These are phyloP conservation scores for Prorops nasuta DNA, from an alignment of 1,140 invertebrate species.

Conservation along the genomic window DNA sequence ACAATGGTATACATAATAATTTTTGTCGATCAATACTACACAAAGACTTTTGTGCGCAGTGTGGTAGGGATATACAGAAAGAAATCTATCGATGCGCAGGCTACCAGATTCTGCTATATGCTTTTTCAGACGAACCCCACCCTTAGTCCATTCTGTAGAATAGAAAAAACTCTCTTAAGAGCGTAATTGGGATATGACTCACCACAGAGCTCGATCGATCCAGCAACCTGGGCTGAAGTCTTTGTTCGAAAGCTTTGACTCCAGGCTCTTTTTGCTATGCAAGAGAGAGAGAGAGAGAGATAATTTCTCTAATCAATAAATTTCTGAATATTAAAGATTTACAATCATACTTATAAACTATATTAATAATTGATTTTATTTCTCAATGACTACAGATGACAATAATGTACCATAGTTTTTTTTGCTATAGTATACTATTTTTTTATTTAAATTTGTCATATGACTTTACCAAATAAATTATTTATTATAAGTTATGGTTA, in stretches of 20 bases:
- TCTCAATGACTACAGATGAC: no score
- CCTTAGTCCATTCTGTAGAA: conserved; percentile 22
- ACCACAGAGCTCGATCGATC: conserved; percentile 41
- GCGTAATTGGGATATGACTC: conserved; percentile 46
- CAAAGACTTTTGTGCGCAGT: conserved; percentile 46
- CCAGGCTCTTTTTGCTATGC: no score
- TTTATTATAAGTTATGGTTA: background rate
- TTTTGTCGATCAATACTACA: conserved; percentile 56
- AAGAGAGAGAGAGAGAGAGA: no score
- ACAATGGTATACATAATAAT: conserved; percentile 46
- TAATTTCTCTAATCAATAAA: no score
- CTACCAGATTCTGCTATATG: conserved; percentile 26
- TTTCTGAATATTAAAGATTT: no score
- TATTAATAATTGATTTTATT: no score
- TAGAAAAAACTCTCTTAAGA: conserved; percentile 28
- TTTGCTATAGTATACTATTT: no score
- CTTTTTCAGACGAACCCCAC: conserved; percentile 22
- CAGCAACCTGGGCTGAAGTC: conserved; percentile 20
- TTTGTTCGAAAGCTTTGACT: conserved; percentile 23
- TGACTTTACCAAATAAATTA: no score
- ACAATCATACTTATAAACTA: no score
- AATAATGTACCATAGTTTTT: no score
- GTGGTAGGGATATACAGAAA: conserved; percentile 41
- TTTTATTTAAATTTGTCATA: no score
- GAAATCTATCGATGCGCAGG: conserved; percentile 45